Percentiles rank a stretch among this genome's conserved stretches.
phyloP scores from a whole-genome alignment of 2,888 invertebrate genomes.

The Apamea crenata region DNA sequence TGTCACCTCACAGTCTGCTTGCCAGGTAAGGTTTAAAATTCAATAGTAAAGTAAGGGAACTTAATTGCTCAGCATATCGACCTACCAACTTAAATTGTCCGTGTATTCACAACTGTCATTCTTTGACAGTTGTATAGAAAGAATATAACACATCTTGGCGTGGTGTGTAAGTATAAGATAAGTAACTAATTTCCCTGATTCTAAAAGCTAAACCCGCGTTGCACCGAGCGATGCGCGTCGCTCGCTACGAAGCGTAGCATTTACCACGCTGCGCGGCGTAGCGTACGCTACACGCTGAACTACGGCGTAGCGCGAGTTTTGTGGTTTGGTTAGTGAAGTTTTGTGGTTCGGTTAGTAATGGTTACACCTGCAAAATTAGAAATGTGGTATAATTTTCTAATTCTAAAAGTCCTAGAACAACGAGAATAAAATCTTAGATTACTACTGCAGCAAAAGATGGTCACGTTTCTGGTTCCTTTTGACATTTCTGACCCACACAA shows the following conservation, averaged over 20 bases:
- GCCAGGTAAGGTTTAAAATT: conserved; percentile 72
- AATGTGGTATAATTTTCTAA: background rate
- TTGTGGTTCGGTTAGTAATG: no score
- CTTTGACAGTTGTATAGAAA: background rate
- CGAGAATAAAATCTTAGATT: background rate
- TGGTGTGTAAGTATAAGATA: no score
- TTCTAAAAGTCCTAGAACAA: background rate
- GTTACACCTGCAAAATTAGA: background rate
- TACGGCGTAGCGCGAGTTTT: background rate
- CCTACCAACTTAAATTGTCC: background rate
- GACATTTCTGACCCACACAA: background rate
- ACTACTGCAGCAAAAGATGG: background rate
- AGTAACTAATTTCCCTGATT: no score
- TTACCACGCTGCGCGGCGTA: background rate
- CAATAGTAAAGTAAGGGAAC: background rate
- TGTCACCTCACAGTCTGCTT: conserved; percentile 84
- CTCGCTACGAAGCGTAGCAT: background rate
- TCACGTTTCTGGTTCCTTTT: background rate
- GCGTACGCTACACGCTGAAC: background rate
- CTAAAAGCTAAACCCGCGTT: background rate
- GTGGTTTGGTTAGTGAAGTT: no score
- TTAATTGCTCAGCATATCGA: background rate
- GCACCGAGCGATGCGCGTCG: no score
- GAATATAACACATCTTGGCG: no score
- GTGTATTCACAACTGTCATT: background rate